Base-by-base conservation (phyloP, 2,888 invertebrate species). In the Tolmerus cingulatus region DNA sequence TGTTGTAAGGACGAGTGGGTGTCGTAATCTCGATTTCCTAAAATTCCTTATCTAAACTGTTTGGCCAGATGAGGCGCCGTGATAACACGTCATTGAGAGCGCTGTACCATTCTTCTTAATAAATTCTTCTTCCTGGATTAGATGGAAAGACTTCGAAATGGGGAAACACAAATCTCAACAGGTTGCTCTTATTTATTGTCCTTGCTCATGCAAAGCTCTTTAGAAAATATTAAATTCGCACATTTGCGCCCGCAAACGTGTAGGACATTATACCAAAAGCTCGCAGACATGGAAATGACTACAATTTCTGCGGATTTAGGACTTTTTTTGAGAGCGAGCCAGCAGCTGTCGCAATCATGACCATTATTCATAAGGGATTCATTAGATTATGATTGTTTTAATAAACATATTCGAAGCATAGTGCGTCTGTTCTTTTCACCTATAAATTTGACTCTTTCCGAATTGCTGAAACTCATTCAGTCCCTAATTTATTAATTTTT, bases 11-110 rank as follows among this genome's bases (percentile, higher is more conserved):
- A 66, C 7, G n/a, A 57, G 76, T 76, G 37, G 27, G 23, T 46
- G 46, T 74, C 43, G 46, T 85, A 74, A 74, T 46, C 40, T 43
- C 85, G 14, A 66, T 66, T 66, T 27, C 85, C 37, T n/a, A 84
- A 85, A 46, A 74, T 74, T 40, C 74, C 74, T 74, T 85, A 85
- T 85, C 85, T 85, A 85, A 85, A 46, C 74, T 30, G 46, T 74
- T 43, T 46, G 74, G 46, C 30, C 37, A 82, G 85, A 74, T 85
- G 74, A 43, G 30, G 8, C 40, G 43, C 43, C 4, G 34, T n/a
- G 85, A 74, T 74, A 85, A 66, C 66, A 1, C 23, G 66, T 27
- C 12, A 66, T 19, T 66, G 23, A 66, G 79, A 37, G 27, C 23
- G 16, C 51, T 23, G 23, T 12, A 7, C 14, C 43, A 27, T 51